Conservation (phyloP, 2,113 vertebrate genomes). For the Poeciliopsis occidentalis region DNA sequence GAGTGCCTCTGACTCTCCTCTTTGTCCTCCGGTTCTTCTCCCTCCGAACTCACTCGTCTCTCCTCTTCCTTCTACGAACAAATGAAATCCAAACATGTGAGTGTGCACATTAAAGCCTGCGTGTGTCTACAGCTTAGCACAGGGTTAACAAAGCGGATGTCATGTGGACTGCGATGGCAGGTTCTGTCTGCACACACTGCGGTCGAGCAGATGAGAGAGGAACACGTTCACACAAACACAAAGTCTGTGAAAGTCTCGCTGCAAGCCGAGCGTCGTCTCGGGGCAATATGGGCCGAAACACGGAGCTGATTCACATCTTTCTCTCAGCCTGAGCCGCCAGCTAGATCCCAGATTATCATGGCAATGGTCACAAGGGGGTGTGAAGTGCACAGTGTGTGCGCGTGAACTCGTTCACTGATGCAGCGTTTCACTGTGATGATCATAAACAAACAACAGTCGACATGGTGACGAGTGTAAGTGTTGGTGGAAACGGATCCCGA, state of each 20-base stretch:
- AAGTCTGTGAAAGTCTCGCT: constrained; percentile 1
- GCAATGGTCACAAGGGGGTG: constrained; percentile 45
- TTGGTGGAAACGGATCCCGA: constrained; percentile 44
- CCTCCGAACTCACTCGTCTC: constrained; percentile 39
- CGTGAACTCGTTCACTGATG: constrained; percentile 9
- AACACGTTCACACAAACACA: constrained; percentile 22
- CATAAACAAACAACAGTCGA: constrained; percentile 35
- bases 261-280: constrained; percentile 22
- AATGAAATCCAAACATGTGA: constrained; percentile 13
- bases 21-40: constrained; percentile 48
- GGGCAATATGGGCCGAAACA: constrained; percentile 15
- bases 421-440: constrained; percentile 5
- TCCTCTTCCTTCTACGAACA: constrained; percentile 39
- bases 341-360: constrained; percentile 42
- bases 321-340: constrained; percentile 21
- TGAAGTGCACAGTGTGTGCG: constrained; percentile 30
- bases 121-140: constrained; percentile 7
- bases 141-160: constrained; percentile 25
- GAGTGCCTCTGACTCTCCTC: constrained; percentile 66
- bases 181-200: constrained; percentile 23
- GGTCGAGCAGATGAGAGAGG: constrained; percentile 19
- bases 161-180: constrained; percentile 26
- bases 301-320: constrained; percentile 39
- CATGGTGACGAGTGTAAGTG: constrained; percentile 37
- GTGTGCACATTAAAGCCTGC: neutral